Base-by-base conservation (phyloP, 2,797 vertebrate species). In the Morus bassanus region DNA sequence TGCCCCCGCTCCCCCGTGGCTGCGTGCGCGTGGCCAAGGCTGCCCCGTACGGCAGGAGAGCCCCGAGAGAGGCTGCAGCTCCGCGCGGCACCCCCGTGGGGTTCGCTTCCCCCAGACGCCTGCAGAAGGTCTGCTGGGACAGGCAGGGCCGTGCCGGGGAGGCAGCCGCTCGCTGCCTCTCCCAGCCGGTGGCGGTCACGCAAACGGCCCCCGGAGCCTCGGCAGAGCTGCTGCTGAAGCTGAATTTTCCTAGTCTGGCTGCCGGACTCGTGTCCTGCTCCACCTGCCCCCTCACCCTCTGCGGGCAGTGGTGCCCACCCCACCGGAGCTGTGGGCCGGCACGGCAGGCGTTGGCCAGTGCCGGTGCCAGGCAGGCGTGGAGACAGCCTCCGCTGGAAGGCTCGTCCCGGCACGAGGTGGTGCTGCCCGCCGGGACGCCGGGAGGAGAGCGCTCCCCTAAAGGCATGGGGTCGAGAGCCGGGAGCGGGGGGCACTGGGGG, bases 161-260 rank as follows among this genome's bases (percentile, higher is more conserved):
- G 33, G 24, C 16, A 7, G 59, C 68, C 4, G 8, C 83, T 59
- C 50, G 1, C 11, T 3, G 57, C n/a, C 28, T 59, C 27, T 63
- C 72, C 50, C 30, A 5, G 13, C 33, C 8, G 6, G 8, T 6
- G 37, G 11, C 54, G 25, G 21, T 35, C 1, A 1, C 23, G 27
- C 23, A 1, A 50, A 27, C 3, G 0, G n/a, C n/a, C 9, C 30
- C 75, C 5, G 2, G 27, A 19, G 33, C 39, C 39, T 21, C 6
- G 0, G 31, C 35, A 3, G n/a, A 31, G 51, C 45, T 15, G 65
- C 67, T 27, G 9, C 9, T 13, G 11, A 11, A 35, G 60, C 9
- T 19, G 39, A 27, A 7, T 68, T 46, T 13, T 43, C 70, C 43
- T 51, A 15, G 15, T 13, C 33, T 15, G 39, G 51, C n/a, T 37